Base-by-base conservation (phyloP, 2,888 invertebrate species). In the Schrankia costaestrigalis region DNA sequence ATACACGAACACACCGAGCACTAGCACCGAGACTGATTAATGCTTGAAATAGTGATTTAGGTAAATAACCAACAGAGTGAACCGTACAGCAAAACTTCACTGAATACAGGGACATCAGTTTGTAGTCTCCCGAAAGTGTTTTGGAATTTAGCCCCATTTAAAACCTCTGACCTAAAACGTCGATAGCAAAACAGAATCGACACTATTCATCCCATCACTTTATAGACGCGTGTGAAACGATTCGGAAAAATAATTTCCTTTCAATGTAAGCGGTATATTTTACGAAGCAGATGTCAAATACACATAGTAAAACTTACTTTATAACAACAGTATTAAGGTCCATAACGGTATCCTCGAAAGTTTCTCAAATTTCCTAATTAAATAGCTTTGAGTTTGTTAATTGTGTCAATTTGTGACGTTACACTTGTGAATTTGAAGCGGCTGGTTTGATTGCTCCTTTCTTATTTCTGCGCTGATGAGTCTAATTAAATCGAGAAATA, bases 211-310 rank as follows among this genome's bases (percentile, higher is more conserved):
- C 46, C 37, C 55, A 44, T 43, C 62, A 42, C 64, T 63, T 34
- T 19, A 6, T 17, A 28, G 31, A 36, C 49, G 35, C 46, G 44
- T 50, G 65, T 60, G 62, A 65, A 58, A 50, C 58, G 54, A 58
- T 50, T 51, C 49, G 63, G 61, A 63, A 63, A 63, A 63, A 63
- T 63, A 61, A 63, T 63, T 61, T 63, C 66, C 63, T 65, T 58
- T 64, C 60, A 56, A 52, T 53, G 41, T 45, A 44, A 41, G 35
- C 28, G 46, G 49, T 46, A 30, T 14, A 41, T 28, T 45, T 44
- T 49, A 43, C 38, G 39, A 43, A 40, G 32, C 51, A 55, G 37
- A 46, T 54, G 46, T 44, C 43, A 50, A 41, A 50, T 38, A 30
- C 37, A 26, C 41, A 54, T 33, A 28, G 28, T 32, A 54, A 55